Percentiles rank a stretch among this genome's conserved stretches.
Conservation (phyloP, 2,888 invertebrate species). For the Parthenolecanium corni region DNA sequence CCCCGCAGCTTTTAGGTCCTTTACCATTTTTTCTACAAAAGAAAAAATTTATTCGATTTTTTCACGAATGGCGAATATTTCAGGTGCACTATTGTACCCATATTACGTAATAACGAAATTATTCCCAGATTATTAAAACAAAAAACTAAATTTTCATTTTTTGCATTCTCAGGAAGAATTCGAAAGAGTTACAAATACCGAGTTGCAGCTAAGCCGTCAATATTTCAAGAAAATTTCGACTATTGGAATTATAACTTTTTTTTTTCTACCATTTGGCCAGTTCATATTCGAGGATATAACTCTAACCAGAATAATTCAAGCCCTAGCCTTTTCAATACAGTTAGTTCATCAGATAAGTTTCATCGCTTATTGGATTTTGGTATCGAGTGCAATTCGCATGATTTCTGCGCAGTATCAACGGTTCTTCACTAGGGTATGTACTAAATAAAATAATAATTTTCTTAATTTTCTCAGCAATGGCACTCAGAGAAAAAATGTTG, state of each 20-base stretch:
- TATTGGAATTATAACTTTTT: background rate
- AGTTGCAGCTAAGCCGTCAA: background rate
- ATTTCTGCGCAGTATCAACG: background rate
- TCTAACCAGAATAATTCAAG: background rate
- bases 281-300: background rate
- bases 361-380: slow-evolving; percentile 7
- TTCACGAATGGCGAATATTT: slow-evolving; percentile 3
- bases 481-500: no score
- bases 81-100: background rate
- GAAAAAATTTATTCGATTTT: slow-evolving; percentile 12
- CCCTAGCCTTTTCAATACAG: background rate
- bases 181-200: background rate
- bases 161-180: slow-evolving; percentile 13
- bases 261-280: background rate
- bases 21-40: slow-evolving; percentile 8
- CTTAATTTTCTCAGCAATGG: no score
- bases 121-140: no score
- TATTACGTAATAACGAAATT: no score
- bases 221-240: background rate
- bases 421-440: slow-evolving; percentile 1
- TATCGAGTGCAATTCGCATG: slow-evolving; percentile 5
- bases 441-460: no score
- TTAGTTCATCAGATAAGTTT: slow-evolving; percentile 1
- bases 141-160: no score
- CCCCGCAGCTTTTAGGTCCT: slow-evolving; percentile 10